Base-by-base conservation (phyloP, 2,888 invertebrate genomes). In the Cerceris ruficornis region DNA sequence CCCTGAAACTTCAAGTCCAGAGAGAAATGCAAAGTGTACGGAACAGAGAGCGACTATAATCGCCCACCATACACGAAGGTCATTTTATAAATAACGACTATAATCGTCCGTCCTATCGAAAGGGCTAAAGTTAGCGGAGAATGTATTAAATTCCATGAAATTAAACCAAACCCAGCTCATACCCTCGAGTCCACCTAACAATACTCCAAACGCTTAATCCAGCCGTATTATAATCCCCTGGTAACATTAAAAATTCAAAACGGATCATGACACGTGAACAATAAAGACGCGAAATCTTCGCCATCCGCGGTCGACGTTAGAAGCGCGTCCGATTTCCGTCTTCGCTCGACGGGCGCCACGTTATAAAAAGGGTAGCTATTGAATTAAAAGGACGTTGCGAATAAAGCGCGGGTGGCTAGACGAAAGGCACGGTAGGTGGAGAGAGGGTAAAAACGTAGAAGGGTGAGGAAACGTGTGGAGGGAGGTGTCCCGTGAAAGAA, bases 371-470 rank as follows among this genome's bases (percentile, higher is more conserved):
- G 86, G 83, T 82, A 85, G 88, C 88, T 90, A 92, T 91, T 92
- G 89, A 92, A 92, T 92, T 92, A 92, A 92, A 89, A 91, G 87
- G 89, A 88, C 83, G 88, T 84, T 80, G 86, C 81, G 85, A 86
- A 85, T 88, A 87, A 90, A 89, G 85, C 85, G 83, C 28, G 69
- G 55, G 73, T 58, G 65, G 73, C 75, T 77, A 77, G 62, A 75
- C 76, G 65, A 64, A 49, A 75, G 69, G 70, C 61, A 50, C 50
- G 17, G 62, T n/a, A 14, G 28, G 46, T 69, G 42, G 66, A 60
- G 66, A 17, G 69, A 13, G 79, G 15, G 79, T 65, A 52, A 17
- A 9, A 9, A 57, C 17, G 55, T 54, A 17, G 41, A 61, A 55
- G 65, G 42, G 55, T 55, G 57, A 61, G 69, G 73, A 52, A 42